Base-by-base conservation (phyloP, 2,888 invertebrate genomes). In the Lordiphosa andalusiaca region DNA sequence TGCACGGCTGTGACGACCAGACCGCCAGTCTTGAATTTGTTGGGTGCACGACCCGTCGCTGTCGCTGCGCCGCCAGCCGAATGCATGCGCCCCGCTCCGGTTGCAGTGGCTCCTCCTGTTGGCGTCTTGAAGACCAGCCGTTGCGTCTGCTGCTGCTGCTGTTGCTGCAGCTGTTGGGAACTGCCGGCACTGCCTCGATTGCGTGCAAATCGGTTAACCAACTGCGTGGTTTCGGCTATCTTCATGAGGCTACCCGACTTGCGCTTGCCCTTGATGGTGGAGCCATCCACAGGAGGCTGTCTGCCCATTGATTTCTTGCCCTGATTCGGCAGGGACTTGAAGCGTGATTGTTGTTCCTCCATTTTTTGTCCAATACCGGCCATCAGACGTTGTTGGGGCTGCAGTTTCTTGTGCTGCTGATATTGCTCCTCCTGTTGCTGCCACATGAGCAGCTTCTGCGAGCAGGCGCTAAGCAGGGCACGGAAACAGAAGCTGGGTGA, bases 21-120 rank as follows among this genome's bases (percentile, higher is more conserved):
- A 16, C 92, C 92, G 58, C 92, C 90, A 70, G 92, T 92, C 75
- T 92, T 91, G 74, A 93, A 93, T 63, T 91, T 91, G 56, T 62
- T 68, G 3, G 75, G 25, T 16, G 53, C 19, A 9, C 53, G 57
- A 16, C 52, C 52, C 30, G 4, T 7, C 1, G 30, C 9, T 3
- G 30, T 30, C 3, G 30, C 30, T 10, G 10, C 9, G 5, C 56
- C 61, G 21, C 69, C 47, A n/a, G 53, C 63, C 0, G 62, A 53
- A 38, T 46, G 69, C 90, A 60, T 51, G 6, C 64, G 44, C 5
- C 61, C 47, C 6, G 35, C 46, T 9, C 9, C 30, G 6, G 55
- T 47, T 10, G 44, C 6, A 2, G 38, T 53, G 19, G 25, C 53
- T 1, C 33, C 53, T 1, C 33, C 25, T 0, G 42, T 12, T 33